Evolutionary conservation across 2,113 vertebrate genomes (phyloP).

Genomic region (Diglossa brunneiventris): DNA sequence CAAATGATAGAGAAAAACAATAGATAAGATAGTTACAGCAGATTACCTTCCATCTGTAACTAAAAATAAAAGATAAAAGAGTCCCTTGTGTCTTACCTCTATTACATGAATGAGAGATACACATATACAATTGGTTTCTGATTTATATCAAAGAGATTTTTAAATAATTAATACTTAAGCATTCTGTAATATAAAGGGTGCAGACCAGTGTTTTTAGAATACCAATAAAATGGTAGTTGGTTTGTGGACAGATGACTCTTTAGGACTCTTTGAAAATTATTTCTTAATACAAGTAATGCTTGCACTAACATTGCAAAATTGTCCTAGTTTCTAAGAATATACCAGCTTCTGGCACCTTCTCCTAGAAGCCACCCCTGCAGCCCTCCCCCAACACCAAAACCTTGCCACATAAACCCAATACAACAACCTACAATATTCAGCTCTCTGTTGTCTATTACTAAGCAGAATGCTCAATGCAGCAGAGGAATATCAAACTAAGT

Average conservation of each 20-base stretch:
- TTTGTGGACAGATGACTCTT: not conserved
- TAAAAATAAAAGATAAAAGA: not conserved
- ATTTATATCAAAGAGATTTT: not conserved
- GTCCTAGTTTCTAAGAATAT: not conserved
- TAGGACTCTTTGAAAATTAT: not conserved
- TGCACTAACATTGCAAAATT: not conserved
- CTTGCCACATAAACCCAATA: not conserved
- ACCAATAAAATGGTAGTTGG: not conserved
- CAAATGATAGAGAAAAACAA: not conserved
- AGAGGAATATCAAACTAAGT: constrained; percentile 7
- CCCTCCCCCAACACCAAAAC: not conserved
- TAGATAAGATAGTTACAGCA: not conserved
- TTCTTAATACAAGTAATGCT: not conserved
- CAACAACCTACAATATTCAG: not conserved
- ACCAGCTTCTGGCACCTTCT: not conserved
- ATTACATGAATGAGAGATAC: not conserved
- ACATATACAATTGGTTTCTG: not conserved
- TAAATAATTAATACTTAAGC: not conserved
- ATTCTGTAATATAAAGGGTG: not conserved
- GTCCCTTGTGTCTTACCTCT: not conserved
- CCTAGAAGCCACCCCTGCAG: not conserved
- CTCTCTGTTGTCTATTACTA: not conserved
- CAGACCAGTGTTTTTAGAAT: not conserved
- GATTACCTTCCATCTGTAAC: not conserved
- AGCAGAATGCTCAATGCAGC: constrained; percentile 31